These are phyloP conservation scores for Oostethus manadensis DNA, from an alignment of 2,113 vertebrate genomes.

Conservation along the genomic window DNA sequence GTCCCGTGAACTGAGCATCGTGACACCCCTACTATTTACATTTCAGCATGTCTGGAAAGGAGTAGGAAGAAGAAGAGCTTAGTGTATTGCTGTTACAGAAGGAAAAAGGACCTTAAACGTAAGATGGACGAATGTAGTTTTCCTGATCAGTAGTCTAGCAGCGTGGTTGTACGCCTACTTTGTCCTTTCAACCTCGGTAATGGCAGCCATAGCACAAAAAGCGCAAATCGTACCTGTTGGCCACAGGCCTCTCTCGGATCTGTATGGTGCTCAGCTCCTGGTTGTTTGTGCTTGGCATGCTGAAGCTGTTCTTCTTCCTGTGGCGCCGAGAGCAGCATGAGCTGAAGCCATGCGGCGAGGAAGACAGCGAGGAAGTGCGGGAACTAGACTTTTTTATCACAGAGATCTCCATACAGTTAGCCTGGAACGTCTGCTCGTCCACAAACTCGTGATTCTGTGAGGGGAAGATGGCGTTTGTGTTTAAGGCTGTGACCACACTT, in stretches of 20 bases:
- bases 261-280: slow-evolving; percentile 88
- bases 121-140: too few relatives aligned
- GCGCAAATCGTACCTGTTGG: slow-evolving; percentile 46
- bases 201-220: background rate
- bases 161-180: too few relatives aligned
- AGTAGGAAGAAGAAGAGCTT: too few relatives aligned
- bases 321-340: slow-evolving; percentile 91
- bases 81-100: too few relatives aligned
- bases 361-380: slow-evolving; percentile 84
- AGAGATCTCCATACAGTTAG: slow-evolving; percentile 91
- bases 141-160: too few relatives aligned
- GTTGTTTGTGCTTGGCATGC: slow-evolving; percentile 85
- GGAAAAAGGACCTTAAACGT: too few relatives aligned
- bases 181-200: too few relatives aligned
- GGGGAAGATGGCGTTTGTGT: background rate
- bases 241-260: slow-evolving; percentile 61
- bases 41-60: too few relatives aligned
- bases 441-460: slow-evolving; percentile 94
- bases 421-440: slow-evolving; percentile 95
- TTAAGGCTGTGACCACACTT: too few relatives aligned
- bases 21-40: too few relatives aligned
- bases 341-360: slow-evolving; percentile 82
- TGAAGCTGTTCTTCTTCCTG: slow-evolving; percentile 92
- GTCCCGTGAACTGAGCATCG: too few relatives aligned
- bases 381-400: slow-evolving; percentile 81